A percentile compares a stretch with the other conserved stretches of the same genome.
Conservation (phyloP, 2,888 invertebrate genomes). For the Aplocera efformata region DNA sequence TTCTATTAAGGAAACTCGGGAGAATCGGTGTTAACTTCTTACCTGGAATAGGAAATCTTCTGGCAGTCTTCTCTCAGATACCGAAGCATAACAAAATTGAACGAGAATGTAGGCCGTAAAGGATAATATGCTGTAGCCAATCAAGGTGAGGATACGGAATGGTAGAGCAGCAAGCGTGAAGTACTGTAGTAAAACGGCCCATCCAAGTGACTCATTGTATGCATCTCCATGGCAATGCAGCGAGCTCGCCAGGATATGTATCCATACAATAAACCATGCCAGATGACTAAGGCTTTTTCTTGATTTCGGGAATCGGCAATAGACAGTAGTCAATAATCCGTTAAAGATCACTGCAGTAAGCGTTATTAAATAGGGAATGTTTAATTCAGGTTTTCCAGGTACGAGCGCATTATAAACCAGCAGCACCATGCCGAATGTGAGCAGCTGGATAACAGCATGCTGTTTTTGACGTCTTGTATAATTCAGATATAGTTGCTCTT, state of each 20-base stretch:
- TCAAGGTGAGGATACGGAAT: slow-evolving; percentile 63
- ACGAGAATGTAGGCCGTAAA: slow-evolving; percentile 53
- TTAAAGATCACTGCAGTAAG: slow-evolving; percentile 46
- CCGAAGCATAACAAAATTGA: slow-evolving; percentile 60
- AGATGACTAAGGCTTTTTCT: slow-evolving; percentile 83
- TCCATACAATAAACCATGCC: slow-evolving; percentile 82
- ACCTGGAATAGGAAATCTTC: slow-evolving; percentile 66
- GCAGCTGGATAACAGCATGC: slow-evolving; percentile 60
- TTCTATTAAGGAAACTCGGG: too few relatives aligned
- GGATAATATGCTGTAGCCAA: slow-evolving; percentile 55
- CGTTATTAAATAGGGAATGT: slow-evolving; percentile 48
- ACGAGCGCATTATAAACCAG: slow-evolving; percentile 59
- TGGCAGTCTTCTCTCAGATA: slow-evolving; percentile 50
- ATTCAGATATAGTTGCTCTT: slow-evolving; percentile 62
- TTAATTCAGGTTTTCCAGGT: slow-evolving; percentile 52
- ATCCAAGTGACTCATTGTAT: slow-evolving; percentile 84
- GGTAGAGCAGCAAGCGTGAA: slow-evolving; percentile 88
- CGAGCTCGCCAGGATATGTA: slow-evolving; percentile 54
- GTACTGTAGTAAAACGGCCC: slow-evolving; percentile 87
- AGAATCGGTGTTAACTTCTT: slow-evolving; percentile 13
- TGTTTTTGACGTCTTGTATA: slow-evolving; percentile 66
- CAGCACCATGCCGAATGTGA: slow-evolving; percentile 56
- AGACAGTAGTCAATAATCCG: slow-evolving; percentile 44
- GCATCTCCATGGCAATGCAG: slow-evolving; percentile 75
- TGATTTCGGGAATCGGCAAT: slow-evolving; percentile 41